Evolutionary conservation across 2,113 vertebrate species (phyloP), one percentile per base, ranked within the genome.

Genomic region (Hydrochoerus hydrochaeris): DNA sequence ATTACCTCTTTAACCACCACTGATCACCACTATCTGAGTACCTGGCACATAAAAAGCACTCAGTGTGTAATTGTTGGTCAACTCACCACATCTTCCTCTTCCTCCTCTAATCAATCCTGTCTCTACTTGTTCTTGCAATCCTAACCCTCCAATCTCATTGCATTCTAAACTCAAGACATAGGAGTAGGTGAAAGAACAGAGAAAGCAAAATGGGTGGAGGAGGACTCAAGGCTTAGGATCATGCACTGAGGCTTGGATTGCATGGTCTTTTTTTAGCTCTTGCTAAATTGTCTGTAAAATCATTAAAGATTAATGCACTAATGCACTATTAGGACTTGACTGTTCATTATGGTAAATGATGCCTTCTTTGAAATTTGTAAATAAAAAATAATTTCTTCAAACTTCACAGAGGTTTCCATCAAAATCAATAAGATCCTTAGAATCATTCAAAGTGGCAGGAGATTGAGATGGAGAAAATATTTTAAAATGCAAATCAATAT

Each of bases 381-480:
- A 97, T 95, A 97, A 93, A 94, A 95, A 97, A 90, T 82, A 38
- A 17, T 95, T 97, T 95, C 58, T 94, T 94, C 96, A 93, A 93
- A 95, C 60, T 91, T 19, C 52, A 94, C 63, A 93, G 73, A 41
- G 62, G 38, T 85, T 85, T 97, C 49, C 73, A 78, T 35, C 32
- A 30, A 91, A 91, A 94, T 97, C 91, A 95, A 88, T 90, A 77
- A 95, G 82, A 91, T 49, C 32, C 60, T 88, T 92, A 32, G 52
- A 82, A 95, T 91, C 75, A 92, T 73, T 97, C 54, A 96, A 73
- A 88, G 52, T 82, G 80, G 82, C 20, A 71, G 38, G 62, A 95
- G 95, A 93, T 86, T 96, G 85, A 96, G 7, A 83, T 22, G 65
- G 77, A 73, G 65, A 96, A 97, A 96, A 73, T 17, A 88, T 93